Evolutionary conservation across 2,113 vertebrate species (phyloP).

Genomic region (Pygoscelis adeliae): DNA sequence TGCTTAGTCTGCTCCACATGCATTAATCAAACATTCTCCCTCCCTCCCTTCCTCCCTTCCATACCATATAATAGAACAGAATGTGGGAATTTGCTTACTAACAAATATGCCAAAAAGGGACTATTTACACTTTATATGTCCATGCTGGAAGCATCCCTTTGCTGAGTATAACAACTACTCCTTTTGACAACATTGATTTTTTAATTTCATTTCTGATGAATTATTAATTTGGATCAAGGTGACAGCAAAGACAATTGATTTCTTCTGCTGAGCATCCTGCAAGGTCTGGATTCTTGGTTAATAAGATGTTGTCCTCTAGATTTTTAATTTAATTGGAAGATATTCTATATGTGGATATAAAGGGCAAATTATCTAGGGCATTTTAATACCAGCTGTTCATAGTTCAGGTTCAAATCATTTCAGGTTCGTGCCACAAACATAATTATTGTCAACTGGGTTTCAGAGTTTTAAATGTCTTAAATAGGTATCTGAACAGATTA

Average conservation of each 20-base stretch:
- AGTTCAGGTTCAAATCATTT: not conserved
- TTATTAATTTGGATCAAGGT: constrained; percentile 69
- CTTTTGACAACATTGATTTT: constrained; percentile 54
- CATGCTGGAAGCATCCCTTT: not conserved
- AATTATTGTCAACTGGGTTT: not conserved
- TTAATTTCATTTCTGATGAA: constrained; percentile 63
- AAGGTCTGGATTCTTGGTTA: not conserved
- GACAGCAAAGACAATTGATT: constrained; percentile 70
- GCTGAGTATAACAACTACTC: not conserved
- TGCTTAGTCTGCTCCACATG: not conserved
- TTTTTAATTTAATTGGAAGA: constrained; percentile 26
- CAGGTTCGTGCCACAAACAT: not conserved
- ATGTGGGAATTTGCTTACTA: not conserved
- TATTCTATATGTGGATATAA: not conserved
- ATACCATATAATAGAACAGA: not conserved
- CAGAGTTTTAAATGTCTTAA: not conserved
- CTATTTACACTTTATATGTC: not conserved
- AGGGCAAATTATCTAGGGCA: not conserved
- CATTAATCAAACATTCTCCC: not conserved
- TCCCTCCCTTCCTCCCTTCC: not conserved
- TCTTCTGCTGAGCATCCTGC: constrained; percentile 35
- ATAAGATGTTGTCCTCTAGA: constrained; percentile 1
- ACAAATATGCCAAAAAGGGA: not conserved
- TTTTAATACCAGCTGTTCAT: not conserved
- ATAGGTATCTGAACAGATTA: not conserved